Evolutionary conservation across 2,888 invertebrate genomes (phyloP).

Genomic region (Phyllotreta striolata): DNA sequence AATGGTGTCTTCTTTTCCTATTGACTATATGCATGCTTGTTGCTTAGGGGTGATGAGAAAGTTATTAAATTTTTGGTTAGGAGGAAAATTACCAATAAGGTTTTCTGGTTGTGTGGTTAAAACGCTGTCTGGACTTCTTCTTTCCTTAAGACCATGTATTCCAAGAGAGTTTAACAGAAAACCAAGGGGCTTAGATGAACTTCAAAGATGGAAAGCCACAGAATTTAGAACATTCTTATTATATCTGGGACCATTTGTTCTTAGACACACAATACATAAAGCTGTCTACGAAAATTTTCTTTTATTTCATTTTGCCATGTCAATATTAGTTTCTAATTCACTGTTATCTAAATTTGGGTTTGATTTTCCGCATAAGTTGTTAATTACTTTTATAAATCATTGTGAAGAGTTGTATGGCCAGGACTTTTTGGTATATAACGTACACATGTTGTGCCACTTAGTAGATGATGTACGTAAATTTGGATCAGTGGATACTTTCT

Average conservation of each 20-base stretch:
- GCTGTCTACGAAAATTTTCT: slow-evolving; percentile 30
- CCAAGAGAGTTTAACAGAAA: slow-evolving; percentile 1
- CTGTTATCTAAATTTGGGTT: slow-evolving; percentile 8
- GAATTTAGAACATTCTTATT: neutral
- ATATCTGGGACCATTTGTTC: slow-evolving; percentile 1
- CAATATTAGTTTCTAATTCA: slow-evolving; percentile 7
- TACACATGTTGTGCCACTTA: slow-evolving; percentile 9
- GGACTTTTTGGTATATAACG: slow-evolving; percentile 9
- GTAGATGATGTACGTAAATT: slow-evolving; percentile 11
- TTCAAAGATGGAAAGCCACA: neutral
- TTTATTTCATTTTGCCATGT: slow-evolving; percentile 6
- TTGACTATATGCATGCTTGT: neutral
- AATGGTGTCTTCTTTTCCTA: too few species aligned
- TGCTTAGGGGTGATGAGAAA: slow-evolving; percentile 6
- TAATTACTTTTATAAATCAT: slow-evolving; percentile 8
- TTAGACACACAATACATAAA: slow-evolving; percentile 5
- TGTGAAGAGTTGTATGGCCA: slow-evolving; percentile 14
- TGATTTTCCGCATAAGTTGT: neutral
- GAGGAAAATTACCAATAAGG: slow-evolving; percentile 4
- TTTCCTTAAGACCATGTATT: slow-evolving; percentile 6
- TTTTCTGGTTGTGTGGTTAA: neutral
- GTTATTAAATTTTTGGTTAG: slow-evolving; percentile 6
- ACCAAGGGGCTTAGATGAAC: slow-evolving; percentile 1
- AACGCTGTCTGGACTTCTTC: neutral
- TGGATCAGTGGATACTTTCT: slow-evolving; percentile 7